Base-by-base conservation (phyloP, 1,140 invertebrate genomes). In the Brachionus asplanchnoidis region DNA sequence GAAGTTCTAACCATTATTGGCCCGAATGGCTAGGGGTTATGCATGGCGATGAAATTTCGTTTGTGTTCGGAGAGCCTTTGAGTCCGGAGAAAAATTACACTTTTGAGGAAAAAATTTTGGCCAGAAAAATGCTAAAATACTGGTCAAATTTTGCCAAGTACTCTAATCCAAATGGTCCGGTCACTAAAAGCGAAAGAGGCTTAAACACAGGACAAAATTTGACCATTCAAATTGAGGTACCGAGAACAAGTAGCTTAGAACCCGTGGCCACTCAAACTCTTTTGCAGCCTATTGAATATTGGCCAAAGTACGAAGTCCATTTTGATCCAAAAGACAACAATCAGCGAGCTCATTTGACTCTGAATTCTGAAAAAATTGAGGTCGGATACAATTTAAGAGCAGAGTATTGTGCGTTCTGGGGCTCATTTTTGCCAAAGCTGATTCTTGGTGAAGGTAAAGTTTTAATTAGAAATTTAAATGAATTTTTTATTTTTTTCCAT, bases 11-110 rank as follows among this genome's bases (percentile, higher is more conserved):
- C 23, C 7, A 46, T 84, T 50, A 42, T 28, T 85, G 60, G 84
- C 60, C 73, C 17, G 42, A 85, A 40, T 85, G 84, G 84, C 32
- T 85, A 36, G 84, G 84, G 2, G 60, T 68, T 20, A 53, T 85
- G 46, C 84, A 85, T 53, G 84, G 84, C 44, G 84, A 85, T 79
- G 97, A 98, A 89, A 97, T 99, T 85, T 94, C 95, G 89, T 93
- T 95, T 79, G 94, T 96, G 88, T 97, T 97, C 89, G 94, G 95
- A 85, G 94, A 97, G 87, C 95, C 95, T 0, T 91, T 97, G 5
- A 94, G 96, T 88, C 92, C 93, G 0, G 92, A 92, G 66, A 93
- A 86, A 36, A 86, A 85, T 66, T 96, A 94, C 88, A 94, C 92
- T 46, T 91, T 91, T 77, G 91, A 93, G 60, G 95, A 96, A 89